These are phyloP conservation scores for Drosophila histrio DNA, from an alignment of 2,888 invertebrate genomes.

Conservation along the genomic window DNA sequence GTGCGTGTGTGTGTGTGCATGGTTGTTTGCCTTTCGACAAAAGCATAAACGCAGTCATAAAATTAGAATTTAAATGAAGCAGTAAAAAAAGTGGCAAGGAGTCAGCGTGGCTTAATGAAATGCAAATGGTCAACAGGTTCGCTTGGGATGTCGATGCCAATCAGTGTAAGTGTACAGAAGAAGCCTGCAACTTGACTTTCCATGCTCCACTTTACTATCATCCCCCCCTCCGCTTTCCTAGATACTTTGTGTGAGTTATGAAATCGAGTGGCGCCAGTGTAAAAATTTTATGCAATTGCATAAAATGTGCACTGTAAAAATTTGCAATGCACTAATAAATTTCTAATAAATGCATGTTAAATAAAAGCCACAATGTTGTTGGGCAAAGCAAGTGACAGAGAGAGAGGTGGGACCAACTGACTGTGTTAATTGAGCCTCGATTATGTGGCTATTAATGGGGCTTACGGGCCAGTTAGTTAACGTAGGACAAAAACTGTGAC, in stretches of 20 bases:
- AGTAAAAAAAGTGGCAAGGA: constrained; percentile 55
- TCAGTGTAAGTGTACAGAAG: constrained; percentile 65
- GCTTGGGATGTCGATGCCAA: constrained; percentile 58
- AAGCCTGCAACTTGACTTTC: constrained; percentile 1
- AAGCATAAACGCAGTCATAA: constrained; percentile 75
- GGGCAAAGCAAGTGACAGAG: not conserved
- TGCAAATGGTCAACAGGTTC: constrained; percentile 83
- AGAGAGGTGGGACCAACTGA: not conserved
- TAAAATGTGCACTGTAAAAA: constrained; percentile 62
- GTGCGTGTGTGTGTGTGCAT: constrained; percentile 8
- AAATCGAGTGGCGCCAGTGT: constrained; percentile 69
- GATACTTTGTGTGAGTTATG: constrained; percentile 74
- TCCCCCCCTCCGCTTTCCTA: not conserved
- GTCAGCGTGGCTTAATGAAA: constrained; percentile 67
- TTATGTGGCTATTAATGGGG: constrained; percentile 65
- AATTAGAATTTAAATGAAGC: constrained; percentile 79
- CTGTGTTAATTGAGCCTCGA: constrained; percentile 72
- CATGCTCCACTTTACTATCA: not conserved
- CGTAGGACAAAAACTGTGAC: constrained; percentile 62
- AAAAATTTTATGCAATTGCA: constrained; percentile 71
- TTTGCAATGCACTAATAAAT: constrained; percentile 61
- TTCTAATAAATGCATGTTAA: constrained; percentile 75
- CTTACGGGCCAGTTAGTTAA: constrained; percentile 51
- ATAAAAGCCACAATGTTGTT: constrained; percentile 70
- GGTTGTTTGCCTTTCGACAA: constrained; percentile 64